Base-by-base conservation (phyloP, 2,797 vertebrate genomes). In the Passerculus sandwichensis region DNA sequence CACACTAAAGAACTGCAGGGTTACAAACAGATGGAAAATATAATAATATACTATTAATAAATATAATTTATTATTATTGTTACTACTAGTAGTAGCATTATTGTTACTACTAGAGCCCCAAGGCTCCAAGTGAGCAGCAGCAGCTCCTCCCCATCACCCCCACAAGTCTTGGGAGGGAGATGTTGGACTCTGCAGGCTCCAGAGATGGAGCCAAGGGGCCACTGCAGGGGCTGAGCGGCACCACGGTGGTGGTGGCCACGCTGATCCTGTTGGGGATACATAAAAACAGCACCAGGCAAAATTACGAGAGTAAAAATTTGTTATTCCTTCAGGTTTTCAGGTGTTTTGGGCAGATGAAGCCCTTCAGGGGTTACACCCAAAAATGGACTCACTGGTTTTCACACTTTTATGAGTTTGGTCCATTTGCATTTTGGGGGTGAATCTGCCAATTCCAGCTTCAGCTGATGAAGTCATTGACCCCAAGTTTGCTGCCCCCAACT, bases 71-170 rank as follows among this genome's bases (percentile, higher is more conserved):
- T 38, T 38, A 10, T 38, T 38, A 38, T 38, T 38, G 11, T 38
- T 38, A 38, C 10, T 38, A 38, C 5, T 38, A 38, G n/a, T n/a
- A n/a, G n/a, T n/a, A n/a, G n/a, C n/a, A n/a, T n/a, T n/a, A n/a
- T n/a, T n/a, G n/a, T n/a, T n/a, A n/a, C n/a, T n/a, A n/a, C n/a
- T n/a, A n/a, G n/a, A n/a, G 73, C 82, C 89, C 92, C 30, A 6
- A 56, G 92, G 94, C 74, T 93, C 79, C 15, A 38, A 70, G 53
- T 13, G 69, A 84, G 5, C 54, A 82, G 80, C 42, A 40, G 76
- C 76, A 89, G 66, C 80, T 90, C 93, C 84, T 97, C 85, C 82
- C 75, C 56, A 27, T 30, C 76, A 75, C 69, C 90, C 70, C 78
- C 75, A 30, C 21, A 74, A 86, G 16, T 82, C 78, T 74, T 53